Evolutionary conservation across 1,140 invertebrate genomes (phyloP), one percentile per base, ranked within the genome.

Genomic region (Cheumatopsyche charites): DNA sequence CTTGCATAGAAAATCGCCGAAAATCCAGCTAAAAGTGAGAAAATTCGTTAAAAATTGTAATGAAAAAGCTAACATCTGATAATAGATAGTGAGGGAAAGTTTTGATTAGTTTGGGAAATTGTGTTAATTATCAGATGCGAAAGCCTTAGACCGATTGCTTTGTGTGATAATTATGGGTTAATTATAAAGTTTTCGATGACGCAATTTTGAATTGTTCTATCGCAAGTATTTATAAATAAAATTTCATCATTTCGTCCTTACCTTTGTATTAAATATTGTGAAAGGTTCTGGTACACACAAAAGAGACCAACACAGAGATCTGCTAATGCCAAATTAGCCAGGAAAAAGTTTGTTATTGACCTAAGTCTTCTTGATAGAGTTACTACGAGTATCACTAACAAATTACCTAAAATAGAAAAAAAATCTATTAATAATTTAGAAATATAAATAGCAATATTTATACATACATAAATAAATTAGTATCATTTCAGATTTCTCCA

Each of bases 261-360:
- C 88, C 87, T 90, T 36, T 87, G 88, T 77, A 90, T 90, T n/a
- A 94, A 82, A 79, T 93, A 93, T 71, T 90, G 90, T 7, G 88
- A 88, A 63, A 94, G 85, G 79, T 94, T 94, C 80, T 94, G 93
- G 79, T 91, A 92, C 21, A 95, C 91, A 78, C 93, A 95, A 80
- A 95, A 94, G 36, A 94, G 85, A 12, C 91, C 92, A 0, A 95
- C 93, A 75, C 92, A 92, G 43, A 94, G 87, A 80, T 95, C 93
- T 4, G 93, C 92, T 13, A 94, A 87, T 0, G 92, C 92, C 58
- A 95, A 82, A 79, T 95, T 94, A 0, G 90, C 91, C 70, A 94
- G 80, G 78, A 94, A 94, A 80, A 94, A 94, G 78, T 94, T 94
- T 4, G 93, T 94, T 43, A 92, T 91, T 36, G 90, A 92, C 26